Conservation (phyloP, 1,140 invertebrate species). For the Oscheius sp. region DNA sequence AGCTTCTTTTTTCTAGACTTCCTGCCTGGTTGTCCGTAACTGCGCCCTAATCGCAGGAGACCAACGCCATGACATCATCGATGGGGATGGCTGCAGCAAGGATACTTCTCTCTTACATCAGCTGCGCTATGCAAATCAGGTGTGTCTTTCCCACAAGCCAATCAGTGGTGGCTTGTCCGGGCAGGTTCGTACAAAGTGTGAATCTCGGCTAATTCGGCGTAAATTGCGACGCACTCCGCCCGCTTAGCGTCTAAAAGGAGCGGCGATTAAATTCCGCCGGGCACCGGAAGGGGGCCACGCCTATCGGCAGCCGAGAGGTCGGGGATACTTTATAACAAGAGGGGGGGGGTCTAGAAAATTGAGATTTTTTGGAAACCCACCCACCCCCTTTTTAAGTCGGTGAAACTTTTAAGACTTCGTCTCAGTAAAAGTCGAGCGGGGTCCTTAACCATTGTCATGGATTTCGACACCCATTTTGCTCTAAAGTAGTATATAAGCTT, state of each 20-base stretch:
- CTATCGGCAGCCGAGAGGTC: neutral
- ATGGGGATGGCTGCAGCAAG: constrained; percentile 18
- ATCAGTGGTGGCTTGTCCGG: too few species aligned
- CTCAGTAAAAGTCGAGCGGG: too few species aligned
- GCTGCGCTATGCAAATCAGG: constrained; percentile 16
- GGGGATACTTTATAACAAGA: neutral
- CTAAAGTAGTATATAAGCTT: too few species aligned
- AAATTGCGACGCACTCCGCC: neutral
- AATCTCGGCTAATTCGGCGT: neutral
- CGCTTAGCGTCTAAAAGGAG: constrained; percentile 1
- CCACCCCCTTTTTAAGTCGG: too few species aligned
- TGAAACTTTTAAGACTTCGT: too few species aligned
- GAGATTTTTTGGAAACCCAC: too few species aligned
- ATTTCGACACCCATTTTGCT: too few species aligned
- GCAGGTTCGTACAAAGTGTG: constrained; percentile 4
- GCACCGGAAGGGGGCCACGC: neutral
- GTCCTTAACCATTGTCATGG: too few species aligned
- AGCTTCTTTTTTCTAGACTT: constrained; percentile 11
- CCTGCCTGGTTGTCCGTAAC: constrained; percentile 17
- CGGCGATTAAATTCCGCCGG: neutral
- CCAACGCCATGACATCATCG: constrained; percentile 8
- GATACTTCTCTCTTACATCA: constrained; percentile 17
- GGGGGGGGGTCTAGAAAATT: too few species aligned
- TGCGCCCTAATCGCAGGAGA: constrained; percentile 20
- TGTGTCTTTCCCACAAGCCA: neutral